phyloP scores from a whole-genome alignment of 2,113 vertebrate genomes.

The Cyanoramphus novaezelandiae region DNA sequence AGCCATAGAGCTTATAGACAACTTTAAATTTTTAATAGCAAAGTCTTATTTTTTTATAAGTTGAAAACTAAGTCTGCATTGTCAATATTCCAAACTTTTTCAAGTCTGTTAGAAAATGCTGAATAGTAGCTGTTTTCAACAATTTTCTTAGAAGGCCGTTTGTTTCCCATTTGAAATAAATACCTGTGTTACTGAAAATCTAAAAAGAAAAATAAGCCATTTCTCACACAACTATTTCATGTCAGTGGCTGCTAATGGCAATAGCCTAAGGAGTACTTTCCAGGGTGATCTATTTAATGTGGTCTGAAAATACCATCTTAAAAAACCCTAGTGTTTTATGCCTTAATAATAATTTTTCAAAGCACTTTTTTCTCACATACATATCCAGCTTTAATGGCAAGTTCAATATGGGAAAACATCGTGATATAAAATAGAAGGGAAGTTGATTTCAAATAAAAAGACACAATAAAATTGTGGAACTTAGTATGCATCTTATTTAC shows the following conservation, averaged over 20 bases:
- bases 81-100: neutral
- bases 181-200: neutral
- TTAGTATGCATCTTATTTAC: neutral
- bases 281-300: neutral
- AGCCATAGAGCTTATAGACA: neutral
- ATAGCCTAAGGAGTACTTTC: neutral
- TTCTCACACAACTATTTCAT: neutral
- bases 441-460: neutral
- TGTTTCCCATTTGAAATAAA: neutral
- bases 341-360: neutral
- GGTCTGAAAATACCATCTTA: neutral
- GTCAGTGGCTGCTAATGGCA: neutral
- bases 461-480: neutral
- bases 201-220: neutral
- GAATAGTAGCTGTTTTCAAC: neutral
- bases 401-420: neutral
- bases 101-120: neutral
- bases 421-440: neutral
- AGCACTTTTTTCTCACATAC: neutral
- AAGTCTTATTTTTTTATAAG: neutral
- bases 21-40: neutral
- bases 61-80: neutral
- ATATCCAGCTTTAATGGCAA: neutral
- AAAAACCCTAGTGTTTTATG: neutral
- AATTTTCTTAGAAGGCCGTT: neutral